Conservation (phyloP, 2,888 invertebrate species). For the Lepidochrysops patricia region DNA sequence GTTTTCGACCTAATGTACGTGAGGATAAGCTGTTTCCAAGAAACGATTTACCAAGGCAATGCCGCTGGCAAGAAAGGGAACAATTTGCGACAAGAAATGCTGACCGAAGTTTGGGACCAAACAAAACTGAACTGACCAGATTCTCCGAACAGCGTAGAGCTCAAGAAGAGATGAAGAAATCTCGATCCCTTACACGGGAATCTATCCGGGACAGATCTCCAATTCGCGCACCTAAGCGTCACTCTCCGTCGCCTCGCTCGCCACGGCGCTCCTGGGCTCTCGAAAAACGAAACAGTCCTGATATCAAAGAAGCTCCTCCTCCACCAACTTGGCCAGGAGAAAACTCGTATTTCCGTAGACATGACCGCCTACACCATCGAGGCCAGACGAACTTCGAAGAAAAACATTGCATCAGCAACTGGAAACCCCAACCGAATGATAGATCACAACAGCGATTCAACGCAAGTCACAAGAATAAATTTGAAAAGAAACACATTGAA, state of each 20-base stretch:
- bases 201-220: conserved; percentile 49
- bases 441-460: conserved; percentile 19
- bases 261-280: conserved; percentile 62
- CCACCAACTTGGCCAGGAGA: conserved; percentile 57
- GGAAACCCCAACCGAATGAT: conserved; percentile 21
- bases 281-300: conserved; percentile 54
- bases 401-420: conserved; percentile 21
- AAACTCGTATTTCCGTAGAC: conserved; percentile 23
- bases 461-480: conserved; percentile 20
- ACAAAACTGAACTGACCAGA: conserved; percentile 29
- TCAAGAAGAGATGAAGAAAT: conserved; percentile 25
- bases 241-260: conserved; percentile 52
- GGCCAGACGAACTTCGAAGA: conserved; percentile 20
- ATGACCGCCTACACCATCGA: conserved; percentile 21
- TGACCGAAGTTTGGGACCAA: conserved; percentile 36
- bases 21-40: conserved; percentile 36
- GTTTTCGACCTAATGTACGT: conserved; percentile 43
- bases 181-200: conserved; percentile 32
- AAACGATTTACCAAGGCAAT: conserved; percentile 26
- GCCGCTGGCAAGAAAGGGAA: conserved; percentile 43
- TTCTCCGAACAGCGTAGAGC: conserved; percentile 25
- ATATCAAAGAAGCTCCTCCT: conserved; percentile 44
- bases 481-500: conserved; percentile 19
- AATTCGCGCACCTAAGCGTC: conserved; percentile 41
- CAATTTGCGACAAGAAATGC: conserved; percentile 20